Evolutionary conservation across 2,797 vertebrate genomes (phyloP), one percentile per base, ranked within the genome.

Genomic region (Melanotaenia parkinsoni): DNA sequence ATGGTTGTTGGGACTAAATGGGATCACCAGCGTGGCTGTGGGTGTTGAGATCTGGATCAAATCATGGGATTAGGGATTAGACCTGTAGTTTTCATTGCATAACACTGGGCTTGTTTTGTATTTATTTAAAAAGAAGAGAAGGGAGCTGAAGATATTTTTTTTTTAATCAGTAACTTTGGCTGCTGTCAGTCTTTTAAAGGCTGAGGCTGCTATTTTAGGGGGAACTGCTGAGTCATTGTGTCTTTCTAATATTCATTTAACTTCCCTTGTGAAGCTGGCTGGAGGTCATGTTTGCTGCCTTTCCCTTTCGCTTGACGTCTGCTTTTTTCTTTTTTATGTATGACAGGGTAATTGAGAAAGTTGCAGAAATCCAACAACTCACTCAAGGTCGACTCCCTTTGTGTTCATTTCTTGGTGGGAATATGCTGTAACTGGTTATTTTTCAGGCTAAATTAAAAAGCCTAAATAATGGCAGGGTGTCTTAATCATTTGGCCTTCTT

Each of bases 41-140:
- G 50, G 58, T 72, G 50, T n/a, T 3, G 54, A 79, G 80, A 87
- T 81, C 76, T 51, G 87, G 83, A 84, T 87, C 81, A 88, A 66
- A 85, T 58, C 60, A 75, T 53, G 37, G 86, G 83, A 86, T 87
- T 90, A 85, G 57, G 79, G 86, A 90, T 88, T 82, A 85, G 65
- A 56, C 69, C 51, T 70, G 28, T 37, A 74, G 77, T 83, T 80
- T 82, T 82, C 63, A 58, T 77, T 43, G 51, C 71, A 74, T 70
- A 75, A 63, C 51, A 22, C 40, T 28, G 45, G 65, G 7, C 18
- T 3, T 0, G 2, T 16, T 66, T 50, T 70, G 30, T 61, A 7
- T 68, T 62, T 43, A 22, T 14, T 38, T 22, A 47, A 33, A 45
- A 16, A 50, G 65, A 72, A 53, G 72, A 18, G 37, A 53, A 50